Base-by-base conservation (phyloP, 2,113 vertebrate species). In the Monarcha castaneiventris region DNA sequence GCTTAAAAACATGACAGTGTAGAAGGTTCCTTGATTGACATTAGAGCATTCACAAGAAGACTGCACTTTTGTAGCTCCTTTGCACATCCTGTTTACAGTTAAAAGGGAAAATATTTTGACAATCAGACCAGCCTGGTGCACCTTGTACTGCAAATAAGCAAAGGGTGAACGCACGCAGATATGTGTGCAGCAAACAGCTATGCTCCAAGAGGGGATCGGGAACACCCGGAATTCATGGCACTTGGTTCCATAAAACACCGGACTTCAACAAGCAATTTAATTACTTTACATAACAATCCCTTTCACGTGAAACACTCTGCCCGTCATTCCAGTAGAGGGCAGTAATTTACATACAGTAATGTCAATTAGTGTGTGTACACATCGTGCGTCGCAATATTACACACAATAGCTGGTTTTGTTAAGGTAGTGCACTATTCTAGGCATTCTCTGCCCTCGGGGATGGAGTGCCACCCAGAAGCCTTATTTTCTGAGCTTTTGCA, bases 291-390 rank as follows among this genome's bases (percentile, higher is more conserved):
- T 37, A 71, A 26, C 75, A 67, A 73, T 41, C 8, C 9, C 6
- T 88, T 77, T 75, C 7, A 7, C 1, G 16, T 64, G 52, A 44
- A 77, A 72, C 66, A 19, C 30, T 72, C 92, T 82, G 66, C 32
- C 54, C 6, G 27, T 64, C 5, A 0, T 76, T 82, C 96, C 96
- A 91, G 95, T 75, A 97, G 96, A 96, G 96, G 96, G 96, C 96
- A 94, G 90, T 97, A 27, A 96, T 93, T 94, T 94, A 84, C 80
- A 54, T 66, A 51, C 37, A 82, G 89, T 29, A 19, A 25, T 83
- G 76, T 10, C 79, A 67, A 52, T 84, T 52, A 52, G 26, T 12
- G 7, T 8, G 23, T 5, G 20, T 11, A 16, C 21, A 13, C 67
- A 17, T 22, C 1, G 2, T 20, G 54, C 1, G 3, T 33, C 16